Percentiles rank a stretch among this genome's conserved stretches.
Conservation (phyloP, 1,140 invertebrate genomes). For the Caerostris extrusa region DNA sequence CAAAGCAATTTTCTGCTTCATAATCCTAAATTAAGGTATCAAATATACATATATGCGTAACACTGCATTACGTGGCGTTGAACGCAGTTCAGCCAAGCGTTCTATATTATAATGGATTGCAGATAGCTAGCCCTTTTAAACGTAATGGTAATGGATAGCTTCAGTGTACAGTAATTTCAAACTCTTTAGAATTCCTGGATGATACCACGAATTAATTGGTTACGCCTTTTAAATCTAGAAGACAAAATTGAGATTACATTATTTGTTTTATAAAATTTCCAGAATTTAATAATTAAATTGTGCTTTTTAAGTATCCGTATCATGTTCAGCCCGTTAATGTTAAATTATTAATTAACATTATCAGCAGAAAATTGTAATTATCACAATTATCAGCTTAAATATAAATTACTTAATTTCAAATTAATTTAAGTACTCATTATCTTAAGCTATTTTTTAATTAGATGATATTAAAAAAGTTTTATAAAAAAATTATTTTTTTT, state of each 20-base stretch:
- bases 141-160: background rate
- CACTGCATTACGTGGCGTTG: conserved; percentile 13
- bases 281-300: background rate
- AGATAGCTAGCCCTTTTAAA: background rate
- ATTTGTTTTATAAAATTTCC: too few species aligned
- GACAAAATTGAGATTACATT: too few species aligned
- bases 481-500: too few species aligned
- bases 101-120: background rate
- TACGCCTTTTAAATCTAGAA: background rate
- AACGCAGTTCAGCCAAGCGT: conserved; percentile 7
- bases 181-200: background rate
- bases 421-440: too few species aligned
- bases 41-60: conserved; percentile 76
- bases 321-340: too few species aligned
- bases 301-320: background rate
- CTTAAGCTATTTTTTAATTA: too few species aligned
- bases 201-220: background rate
- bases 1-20: conserved; percentile 65
- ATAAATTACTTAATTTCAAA: too few species aligned
- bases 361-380: too few species aligned
- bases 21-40: conserved; percentile 70
- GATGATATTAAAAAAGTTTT: too few species aligned
- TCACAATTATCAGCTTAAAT: too few species aligned
- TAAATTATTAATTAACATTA: too few species aligned
- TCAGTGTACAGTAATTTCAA: background rate